phyloP scores from a whole-genome alignment of 2,888 invertebrate genomes.

The Nycteola revayana region DNA sequence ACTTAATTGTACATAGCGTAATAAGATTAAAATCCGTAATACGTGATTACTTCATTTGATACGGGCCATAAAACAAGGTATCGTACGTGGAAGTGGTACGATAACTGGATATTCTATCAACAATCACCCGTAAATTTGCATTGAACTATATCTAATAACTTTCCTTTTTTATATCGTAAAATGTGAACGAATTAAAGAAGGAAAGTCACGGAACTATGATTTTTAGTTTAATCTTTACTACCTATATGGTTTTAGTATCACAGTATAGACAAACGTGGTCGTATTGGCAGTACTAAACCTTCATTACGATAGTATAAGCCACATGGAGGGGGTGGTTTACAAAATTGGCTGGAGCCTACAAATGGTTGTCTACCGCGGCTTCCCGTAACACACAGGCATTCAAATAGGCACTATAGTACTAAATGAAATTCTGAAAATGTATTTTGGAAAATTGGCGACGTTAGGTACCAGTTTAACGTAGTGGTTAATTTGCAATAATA shows the following conservation, averaged over 20 bases:
- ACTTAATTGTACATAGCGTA: slow-evolving; percentile 40
- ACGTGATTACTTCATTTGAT: slow-evolving; percentile 39
- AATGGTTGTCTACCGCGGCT: slow-evolving; percentile 12
- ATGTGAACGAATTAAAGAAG: too few relatives aligned
- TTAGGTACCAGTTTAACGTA: too few relatives aligned
- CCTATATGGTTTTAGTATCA: too few relatives aligned
- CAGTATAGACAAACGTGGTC: too few relatives aligned
- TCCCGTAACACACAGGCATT: slow-evolving; percentile 5
- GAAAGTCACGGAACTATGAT: too few relatives aligned
- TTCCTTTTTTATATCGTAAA: too few relatives aligned
- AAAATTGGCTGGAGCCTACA: slow-evolving; percentile 19
- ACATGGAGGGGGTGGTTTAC: slow-evolving; percentile 13
- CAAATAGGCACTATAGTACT: slow-evolving; percentile 1
- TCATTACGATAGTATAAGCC: slow-evolving; percentile 15
- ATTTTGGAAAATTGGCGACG: too few relatives aligned
- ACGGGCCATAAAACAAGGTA: slow-evolving; percentile 34
- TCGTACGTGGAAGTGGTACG: slow-evolving; percentile 12
- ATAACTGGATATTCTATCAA: slow-evolving; percentile 19
- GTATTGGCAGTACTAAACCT: slow-evolving; percentile 16
- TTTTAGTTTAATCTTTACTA: too few relatives aligned
- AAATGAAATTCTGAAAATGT: neutral
- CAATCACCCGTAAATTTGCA: too few relatives aligned
- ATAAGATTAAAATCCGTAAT: slow-evolving; percentile 42
- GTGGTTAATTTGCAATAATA: too few relatives aligned
- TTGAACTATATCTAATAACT: too few relatives aligned